Percentiles rank a stretch among this genome's conserved stretches.
phyloP scores from a whole-genome alignment of 2,113 vertebrate genomes.

The Ailuropoda melanoleuca region DNA sequence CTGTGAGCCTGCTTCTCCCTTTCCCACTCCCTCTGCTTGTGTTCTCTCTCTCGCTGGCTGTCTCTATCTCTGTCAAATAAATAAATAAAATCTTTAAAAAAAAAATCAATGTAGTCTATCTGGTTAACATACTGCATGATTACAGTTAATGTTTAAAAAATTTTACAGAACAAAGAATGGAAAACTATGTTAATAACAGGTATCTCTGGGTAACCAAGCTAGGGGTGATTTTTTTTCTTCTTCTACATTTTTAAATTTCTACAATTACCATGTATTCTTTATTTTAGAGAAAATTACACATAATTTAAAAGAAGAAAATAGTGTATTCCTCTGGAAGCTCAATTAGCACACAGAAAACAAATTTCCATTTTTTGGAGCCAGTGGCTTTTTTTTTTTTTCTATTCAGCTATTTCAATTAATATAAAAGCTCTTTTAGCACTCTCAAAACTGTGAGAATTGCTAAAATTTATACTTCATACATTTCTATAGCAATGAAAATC shows the following conservation, averaged over 20 bases:
- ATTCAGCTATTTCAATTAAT: constrained; percentile 18
- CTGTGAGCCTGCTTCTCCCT: too few species aligned
- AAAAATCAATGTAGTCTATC: not conserved
- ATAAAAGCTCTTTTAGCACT: constrained; percentile 24
- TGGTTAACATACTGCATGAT: not conserved
- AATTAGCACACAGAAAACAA: constrained; percentile 26
- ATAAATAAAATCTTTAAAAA: too few species aligned
- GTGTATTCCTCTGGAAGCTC: constrained; percentile 9
- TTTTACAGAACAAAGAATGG: not conserved
- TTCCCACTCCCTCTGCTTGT: too few species aligned
- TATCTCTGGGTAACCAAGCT: not conserved
- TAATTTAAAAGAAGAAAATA: constrained; percentile 21
- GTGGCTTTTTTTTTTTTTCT: not conserved
- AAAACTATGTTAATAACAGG: not conserved
- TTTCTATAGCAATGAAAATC: constrained; percentile 46
- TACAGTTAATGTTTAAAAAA: not conserved
- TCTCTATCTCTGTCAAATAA: too few species aligned
- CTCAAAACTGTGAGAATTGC: constrained; percentile 45
- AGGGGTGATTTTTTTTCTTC: not conserved
- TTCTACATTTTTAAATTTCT: not conserved
- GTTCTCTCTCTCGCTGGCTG: too few species aligned
- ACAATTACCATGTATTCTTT: not conserved
- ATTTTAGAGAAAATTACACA: constrained; percentile 37
- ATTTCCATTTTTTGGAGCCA: not conserved
- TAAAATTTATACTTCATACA: not conserved